These are phyloP conservation scores for Rallus limicola DNA, from an alignment of 2,113 vertebrate genomes.

Conservation along the genomic window DNA sequence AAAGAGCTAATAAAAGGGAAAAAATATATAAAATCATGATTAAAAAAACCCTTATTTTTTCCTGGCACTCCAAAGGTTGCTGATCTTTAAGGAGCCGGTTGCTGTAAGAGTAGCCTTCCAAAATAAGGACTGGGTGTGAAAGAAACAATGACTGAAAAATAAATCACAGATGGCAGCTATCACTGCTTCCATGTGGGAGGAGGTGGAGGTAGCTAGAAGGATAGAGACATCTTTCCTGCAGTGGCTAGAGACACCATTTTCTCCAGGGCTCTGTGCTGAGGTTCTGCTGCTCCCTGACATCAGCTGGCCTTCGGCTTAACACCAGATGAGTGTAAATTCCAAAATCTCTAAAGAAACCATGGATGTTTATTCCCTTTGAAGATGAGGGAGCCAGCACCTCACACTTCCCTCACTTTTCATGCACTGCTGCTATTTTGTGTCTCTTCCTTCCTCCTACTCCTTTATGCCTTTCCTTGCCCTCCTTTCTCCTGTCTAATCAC, in stretches of 20 bases:
- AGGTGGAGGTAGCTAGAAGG: not conserved
- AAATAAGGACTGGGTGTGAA: not conserved
- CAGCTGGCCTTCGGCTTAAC: not conserved
- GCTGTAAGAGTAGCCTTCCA: not conserved
- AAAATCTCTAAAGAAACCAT: not conserved
- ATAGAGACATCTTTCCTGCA: not conserved
- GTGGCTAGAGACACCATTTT: not conserved
- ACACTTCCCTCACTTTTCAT: not conserved
- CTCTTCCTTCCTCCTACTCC: conserved; percentile 17
- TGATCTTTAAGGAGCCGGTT: not conserved
- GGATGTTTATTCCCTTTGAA: not conserved
- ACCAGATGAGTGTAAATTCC: not conserved
- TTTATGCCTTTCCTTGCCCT: conserved; percentile 30
- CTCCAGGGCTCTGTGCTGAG: not conserved
- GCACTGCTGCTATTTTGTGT: not conserved
- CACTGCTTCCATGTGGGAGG: not conserved
- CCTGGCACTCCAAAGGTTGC: not conserved
- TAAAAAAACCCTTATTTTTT: not conserved
- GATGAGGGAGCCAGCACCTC: not conserved
- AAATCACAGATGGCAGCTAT: not conserved
- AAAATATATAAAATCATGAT: not conserved
- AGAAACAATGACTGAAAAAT: not conserved
- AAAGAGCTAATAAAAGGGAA: not conserved
- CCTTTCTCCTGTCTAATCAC: conserved; percentile 30
- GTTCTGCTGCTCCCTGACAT: not conserved